Evolutionary conservation across 1,140 invertebrate genomes (phyloP).

Genomic region (Palaemon carinicauda): DNA sequence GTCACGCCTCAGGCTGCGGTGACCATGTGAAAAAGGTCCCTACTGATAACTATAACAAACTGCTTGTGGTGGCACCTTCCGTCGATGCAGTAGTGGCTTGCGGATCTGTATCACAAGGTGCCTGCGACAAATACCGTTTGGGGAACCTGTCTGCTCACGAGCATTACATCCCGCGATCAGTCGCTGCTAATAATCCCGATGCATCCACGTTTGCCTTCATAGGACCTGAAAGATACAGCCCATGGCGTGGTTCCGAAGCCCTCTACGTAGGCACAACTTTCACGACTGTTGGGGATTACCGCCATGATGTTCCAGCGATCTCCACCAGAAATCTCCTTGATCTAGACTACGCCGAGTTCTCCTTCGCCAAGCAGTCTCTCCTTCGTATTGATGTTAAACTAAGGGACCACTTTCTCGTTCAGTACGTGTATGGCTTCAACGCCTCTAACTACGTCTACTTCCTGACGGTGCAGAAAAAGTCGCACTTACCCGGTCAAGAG

Average conservation of each 20-base stretch:
- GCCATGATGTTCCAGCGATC: conserved; percentile 92
- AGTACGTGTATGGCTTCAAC: conserved; percentile 95
- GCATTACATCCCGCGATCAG: conserved; percentile 78
- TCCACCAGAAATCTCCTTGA: conserved; percentile 83
- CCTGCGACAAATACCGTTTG: conserved; percentile 79
- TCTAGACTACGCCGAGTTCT: conserved; percentile 80
- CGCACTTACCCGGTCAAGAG: conserved; percentile 80
- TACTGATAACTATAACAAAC: conserved; percentile 90
- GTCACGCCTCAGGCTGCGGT: conserved; percentile 82
- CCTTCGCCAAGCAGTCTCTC: conserved; percentile 85
- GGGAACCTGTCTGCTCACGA: conserved; percentile 67
- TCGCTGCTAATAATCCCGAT: conserved; percentile 89
- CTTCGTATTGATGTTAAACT: conserved; percentile 94
- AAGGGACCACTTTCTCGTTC: conserved; percentile 91
- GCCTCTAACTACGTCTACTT: conserved; percentile 95
- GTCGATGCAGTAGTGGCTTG: conserved; percentile 84
- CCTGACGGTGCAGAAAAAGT: conserved; percentile 91
- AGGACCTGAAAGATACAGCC: conserved; percentile 84
- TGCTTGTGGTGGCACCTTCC: conserved; percentile 85
- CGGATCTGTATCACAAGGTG: conserved; percentile 86
- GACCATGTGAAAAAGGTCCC: conserved; percentile 72
- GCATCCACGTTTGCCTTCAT: conserved; percentile 93
- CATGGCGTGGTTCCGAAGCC: conserved; percentile 79
- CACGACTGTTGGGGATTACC: conserved; percentile 88
- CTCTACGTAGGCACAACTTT: conserved; percentile 95